These are phyloP conservation scores for Tinea trinotella DNA, from an alignment of 2,888 invertebrate genomes.

Conservation along the genomic window DNA sequence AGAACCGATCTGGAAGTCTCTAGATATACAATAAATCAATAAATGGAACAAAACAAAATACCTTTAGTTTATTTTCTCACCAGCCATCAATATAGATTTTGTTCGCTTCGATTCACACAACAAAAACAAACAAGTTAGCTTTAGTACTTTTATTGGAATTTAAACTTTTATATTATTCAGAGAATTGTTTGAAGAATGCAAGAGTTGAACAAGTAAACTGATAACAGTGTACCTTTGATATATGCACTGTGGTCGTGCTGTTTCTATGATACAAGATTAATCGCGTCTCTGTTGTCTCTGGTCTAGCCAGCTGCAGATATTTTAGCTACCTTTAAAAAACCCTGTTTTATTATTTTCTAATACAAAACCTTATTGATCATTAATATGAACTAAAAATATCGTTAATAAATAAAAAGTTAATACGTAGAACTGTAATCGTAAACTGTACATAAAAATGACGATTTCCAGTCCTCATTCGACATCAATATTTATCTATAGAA, in stretches of 20 bases:
- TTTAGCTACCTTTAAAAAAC: no score
- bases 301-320: no score
- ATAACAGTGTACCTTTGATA: no score
- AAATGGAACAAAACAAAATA: not conserved
- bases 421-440: not conserved
- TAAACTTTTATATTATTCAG: no score
- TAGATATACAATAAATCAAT: not conserved
- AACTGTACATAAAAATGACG: conserved; percentile 4
- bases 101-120: not conserved
- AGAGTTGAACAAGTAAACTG: no score
- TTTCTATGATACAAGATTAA: no score
- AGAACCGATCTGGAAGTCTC: not conserved
- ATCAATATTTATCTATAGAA: not conserved
- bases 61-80: not conserved
- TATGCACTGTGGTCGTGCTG: no score
- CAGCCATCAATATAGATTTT: not conserved
- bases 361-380: no score
- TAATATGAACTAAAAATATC: no score
- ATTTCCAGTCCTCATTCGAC: not conserved
- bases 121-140: not conserved
- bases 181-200: no score
- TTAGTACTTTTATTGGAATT: not conserved
- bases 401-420: not conserved
- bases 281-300: no score
- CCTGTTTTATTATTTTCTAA: no score